Base-by-base conservation (phyloP, 1,140 invertebrate genomes). In the Apis cerana region DNA sequence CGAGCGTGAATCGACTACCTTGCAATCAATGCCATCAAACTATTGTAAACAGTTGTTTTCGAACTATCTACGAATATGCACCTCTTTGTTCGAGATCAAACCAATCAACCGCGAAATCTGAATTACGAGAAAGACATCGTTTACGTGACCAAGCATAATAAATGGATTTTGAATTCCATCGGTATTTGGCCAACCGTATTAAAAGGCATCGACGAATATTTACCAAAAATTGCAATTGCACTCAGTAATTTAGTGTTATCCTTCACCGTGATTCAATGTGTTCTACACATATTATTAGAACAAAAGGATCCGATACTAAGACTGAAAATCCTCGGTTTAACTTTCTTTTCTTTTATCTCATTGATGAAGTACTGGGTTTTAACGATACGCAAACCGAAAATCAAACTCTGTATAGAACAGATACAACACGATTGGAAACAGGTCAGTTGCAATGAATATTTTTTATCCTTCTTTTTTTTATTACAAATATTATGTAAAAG, bases 381-480 rank as follows among this genome's bases (percentile, higher is more conserved):
- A 19, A 17, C 15, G 1, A 48, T 54, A 54, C 75, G 71, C 33
- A 80, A 75, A 0, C 69, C 69, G 15, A 77, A 58, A 1, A 80
- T 87, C 59, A n/a, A 62, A 19, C 12, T 12, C 0, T 91, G 90
- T 52, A 79, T 92, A 27, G 33, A 85, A 11, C 50, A 71, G 10
- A 75, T 92, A 13, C 56, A 84, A 2, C 21, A 9, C 4, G 90
- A 92, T 65, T 92, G 90, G 91, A 68, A 65, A 54, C 58, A 69
- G 64, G 77, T 88, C 8, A 50, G 83, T 82, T 59, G n/a, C 59
- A n/a, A 59, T 21, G 12, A 59, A 59, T 23, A 13, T 61, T 12
- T 61, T 4, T 61, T 56, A 56, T 0, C 12, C 7, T 13, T 56
- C 15, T 13, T 43, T 56, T 13, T 15, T 13, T 56, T 5, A 62